A percentile compares a stretch with the other conserved stretches of the same genome.
These are phyloP conservation scores for Eupithecia tripunctaria DNA, from an alignment of 2,888 invertebrate species.

Conservation along the genomic window DNA sequence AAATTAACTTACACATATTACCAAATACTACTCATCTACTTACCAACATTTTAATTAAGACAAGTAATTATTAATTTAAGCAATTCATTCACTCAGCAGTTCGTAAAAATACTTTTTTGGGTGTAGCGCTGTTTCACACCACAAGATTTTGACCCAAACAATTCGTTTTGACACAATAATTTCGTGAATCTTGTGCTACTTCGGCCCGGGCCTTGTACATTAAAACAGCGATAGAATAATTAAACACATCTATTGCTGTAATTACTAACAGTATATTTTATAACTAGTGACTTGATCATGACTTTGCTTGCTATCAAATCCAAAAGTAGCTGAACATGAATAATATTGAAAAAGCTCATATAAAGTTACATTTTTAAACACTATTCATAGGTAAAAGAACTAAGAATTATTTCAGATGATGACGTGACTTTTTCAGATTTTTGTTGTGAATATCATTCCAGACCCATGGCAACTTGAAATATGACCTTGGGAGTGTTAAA, in stretches of 20 bases:
- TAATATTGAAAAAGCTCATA: no score
- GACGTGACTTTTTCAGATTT: no score
- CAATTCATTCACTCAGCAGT: neutral
- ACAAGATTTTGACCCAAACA: slow-evolving; percentile 19
- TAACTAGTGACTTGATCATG: neutral
- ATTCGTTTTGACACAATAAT: slow-evolving; percentile 28
- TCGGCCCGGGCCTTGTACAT: slow-evolving; percentile 25
- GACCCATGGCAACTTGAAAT: no score
- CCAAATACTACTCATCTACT: neutral
- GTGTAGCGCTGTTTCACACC: no score
- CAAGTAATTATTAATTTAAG: neutral
- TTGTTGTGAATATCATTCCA: no score
- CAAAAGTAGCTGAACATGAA: no score
- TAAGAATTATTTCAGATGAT: no score
- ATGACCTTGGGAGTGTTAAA: no score
- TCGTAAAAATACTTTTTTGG: neutral
- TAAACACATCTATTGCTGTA: neutral
- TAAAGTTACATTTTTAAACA: no score
- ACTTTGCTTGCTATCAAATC: no score
- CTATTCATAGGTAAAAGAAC: no score
- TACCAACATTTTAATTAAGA: neutral
- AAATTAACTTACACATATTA: neutral
- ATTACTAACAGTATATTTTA: neutral
- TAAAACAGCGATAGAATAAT: slow-evolving; percentile 25
- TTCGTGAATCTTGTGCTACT: slow-evolving; percentile 25